phyloP scores from a whole-genome alignment of 2,888 invertebrate genomes.

The Drosophila testacea region DNA sequence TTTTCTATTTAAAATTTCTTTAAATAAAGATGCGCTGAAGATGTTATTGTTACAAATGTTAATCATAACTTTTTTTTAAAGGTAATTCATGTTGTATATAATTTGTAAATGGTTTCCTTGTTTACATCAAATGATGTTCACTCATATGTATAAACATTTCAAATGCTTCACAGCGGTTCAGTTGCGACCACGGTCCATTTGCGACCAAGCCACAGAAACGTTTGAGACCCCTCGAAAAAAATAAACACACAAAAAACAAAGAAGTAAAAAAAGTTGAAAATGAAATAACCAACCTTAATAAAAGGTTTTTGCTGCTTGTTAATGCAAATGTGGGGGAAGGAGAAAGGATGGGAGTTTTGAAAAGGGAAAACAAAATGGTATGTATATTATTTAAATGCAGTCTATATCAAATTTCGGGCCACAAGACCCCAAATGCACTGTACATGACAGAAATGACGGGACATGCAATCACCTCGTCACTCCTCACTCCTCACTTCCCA shows the following conservation, averaged over 20 bases:
- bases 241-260: constrained; percentile 4
- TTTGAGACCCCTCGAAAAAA: constrained; percentile 28
- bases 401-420: constrained; percentile 72
- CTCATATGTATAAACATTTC: constrained; percentile 66
- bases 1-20: no score
- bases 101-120: constrained; percentile 33
- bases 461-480: constrained; percentile 26
- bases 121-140: constrained; percentile 43
- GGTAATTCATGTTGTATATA: no score
- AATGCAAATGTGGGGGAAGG: constrained; percentile 3
- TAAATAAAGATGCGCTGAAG: no score
- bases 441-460: constrained; percentile 56
- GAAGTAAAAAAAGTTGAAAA: background rate
- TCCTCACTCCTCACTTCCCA: constrained; percentile 2
- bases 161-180: constrained; percentile 66
- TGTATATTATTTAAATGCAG: constrained; percentile 70
- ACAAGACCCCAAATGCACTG: constrained; percentile 42
- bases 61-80: no score
- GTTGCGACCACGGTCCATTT: constrained; percentile 65
- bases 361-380: constrained; percentile 67
- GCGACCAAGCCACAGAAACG: constrained; percentile 48
- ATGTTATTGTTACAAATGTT: no score
- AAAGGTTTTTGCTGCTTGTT: constrained; percentile 37
- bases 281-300: constrained; percentile 33
- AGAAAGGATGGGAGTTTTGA: constrained; percentile 29